Evolutionary conservation across 2,113 vertebrate genomes (phyloP).

Genomic region (Podarcis muralis): DNA sequence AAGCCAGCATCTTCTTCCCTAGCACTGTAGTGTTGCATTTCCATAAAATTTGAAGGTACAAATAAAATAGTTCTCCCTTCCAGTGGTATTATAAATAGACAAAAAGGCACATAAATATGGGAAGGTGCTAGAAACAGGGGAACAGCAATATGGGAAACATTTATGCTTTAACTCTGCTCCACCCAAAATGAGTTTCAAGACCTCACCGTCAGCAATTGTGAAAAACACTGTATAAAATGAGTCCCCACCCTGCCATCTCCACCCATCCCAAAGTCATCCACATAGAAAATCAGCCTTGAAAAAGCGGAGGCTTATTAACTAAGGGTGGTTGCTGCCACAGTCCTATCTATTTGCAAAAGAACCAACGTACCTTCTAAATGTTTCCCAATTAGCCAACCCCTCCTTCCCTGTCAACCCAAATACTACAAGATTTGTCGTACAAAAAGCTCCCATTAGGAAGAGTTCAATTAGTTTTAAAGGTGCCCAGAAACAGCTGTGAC

Average conservation of each 20-base stretch:
- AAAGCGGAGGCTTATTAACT: constrained; percentile 68
- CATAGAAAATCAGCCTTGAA: constrained; percentile 72
- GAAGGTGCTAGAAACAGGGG: constrained; percentile 86
- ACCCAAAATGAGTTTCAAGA: constrained; percentile 76
- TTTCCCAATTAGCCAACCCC: constrained; percentile 68
- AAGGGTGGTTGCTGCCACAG: constrained; percentile 69
- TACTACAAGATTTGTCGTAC: constrained; percentile 77
- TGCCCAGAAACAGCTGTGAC: constrained; percentile 90
- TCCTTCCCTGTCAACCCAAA: constrained; percentile 64
- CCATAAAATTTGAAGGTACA: constrained; percentile 74
- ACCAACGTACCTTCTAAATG: constrained; percentile 74
- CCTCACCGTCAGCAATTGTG: constrained; percentile 75
- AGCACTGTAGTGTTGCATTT: constrained; percentile 81
- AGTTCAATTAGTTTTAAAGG: constrained; percentile 77
- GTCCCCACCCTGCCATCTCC: constrained; percentile 36
- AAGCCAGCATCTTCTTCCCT: constrained; percentile 62
- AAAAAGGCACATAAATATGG: constrained; percentile 98
- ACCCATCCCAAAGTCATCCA: constrained; percentile 63
- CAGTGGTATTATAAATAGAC: constrained; percentile 88
- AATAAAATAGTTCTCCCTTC: constrained; percentile 78
- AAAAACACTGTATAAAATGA: constrained; percentile 78
- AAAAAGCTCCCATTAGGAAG: constrained; percentile 70
- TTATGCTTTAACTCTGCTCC: constrained; percentile 80
- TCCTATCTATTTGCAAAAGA: constrained; percentile 71
- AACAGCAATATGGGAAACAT: constrained; percentile 79